A percentile compares a stretch with the other conserved stretches of the same genome.
Evolutionary conservation across 2,797 vertebrate species (phyloP).

Genomic region (Amblyopsis hoosieri): DNA sequence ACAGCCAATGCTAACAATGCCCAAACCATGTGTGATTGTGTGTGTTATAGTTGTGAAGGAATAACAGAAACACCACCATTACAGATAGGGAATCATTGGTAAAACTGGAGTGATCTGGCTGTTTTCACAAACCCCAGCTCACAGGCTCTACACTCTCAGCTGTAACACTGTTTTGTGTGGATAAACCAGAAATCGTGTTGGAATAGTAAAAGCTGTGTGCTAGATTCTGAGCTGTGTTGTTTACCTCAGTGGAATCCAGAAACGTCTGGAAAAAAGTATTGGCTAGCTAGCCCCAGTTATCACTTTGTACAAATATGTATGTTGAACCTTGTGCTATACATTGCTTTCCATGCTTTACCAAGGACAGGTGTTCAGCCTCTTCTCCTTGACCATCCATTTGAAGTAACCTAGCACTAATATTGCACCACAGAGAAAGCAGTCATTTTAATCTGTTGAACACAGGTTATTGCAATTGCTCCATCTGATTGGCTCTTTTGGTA

Average conservation of each 20-base stretch:
- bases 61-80: slow-evolving; percentile 35
- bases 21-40: slow-evolving; percentile 40
- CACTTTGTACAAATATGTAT: slow-evolving; percentile 77
- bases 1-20: slow-evolving; percentile 58
- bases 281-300: slow-evolving; percentile 64
- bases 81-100: slow-evolving; percentile 40
- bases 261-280: slow-evolving; percentile 70
- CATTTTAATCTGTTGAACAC: no score
- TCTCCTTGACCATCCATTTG: slow-evolving; percentile 74
- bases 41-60: slow-evolving; percentile 55
- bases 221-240: slow-evolving; percentile 70
- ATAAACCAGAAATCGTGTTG: slow-evolving; percentile 59
- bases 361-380: slow-evolving; percentile 65
- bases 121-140: slow-evolving; percentile 18
- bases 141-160: slow-evolving; percentile 28
- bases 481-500: no score
- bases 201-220: slow-evolving; percentile 65
- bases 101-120: slow-evolving; percentile 39
- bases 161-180: slow-evolving; percentile 48
- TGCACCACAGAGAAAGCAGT: no score
- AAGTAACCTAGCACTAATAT: no score
- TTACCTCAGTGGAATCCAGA: slow-evolving; percentile 72
- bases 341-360: slow-evolving; percentile 77
- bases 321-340: slow-evolving; percentile 74
- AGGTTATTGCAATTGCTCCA: no score